phyloP scores from a whole-genome alignment of 2,113 vertebrate species.

The Parus major region DNA sequence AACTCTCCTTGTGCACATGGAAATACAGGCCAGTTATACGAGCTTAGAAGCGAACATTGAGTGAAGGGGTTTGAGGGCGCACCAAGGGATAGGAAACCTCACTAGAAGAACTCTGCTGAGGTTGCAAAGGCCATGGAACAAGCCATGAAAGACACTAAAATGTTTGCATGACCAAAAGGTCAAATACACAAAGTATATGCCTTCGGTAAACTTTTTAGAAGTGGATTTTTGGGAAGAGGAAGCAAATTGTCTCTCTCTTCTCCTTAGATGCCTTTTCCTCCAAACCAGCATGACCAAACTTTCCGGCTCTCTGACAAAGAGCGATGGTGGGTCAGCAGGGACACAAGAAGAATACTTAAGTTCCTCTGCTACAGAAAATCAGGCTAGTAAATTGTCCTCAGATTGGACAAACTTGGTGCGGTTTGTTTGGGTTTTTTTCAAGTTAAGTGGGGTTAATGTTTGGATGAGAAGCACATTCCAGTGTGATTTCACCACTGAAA shows the following conservation, averaged over 20 bases:
- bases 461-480: constrained; percentile 29
- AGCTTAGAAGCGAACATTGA: background rate
- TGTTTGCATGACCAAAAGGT: background rate
- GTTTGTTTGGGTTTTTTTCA: background rate
- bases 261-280: background rate
- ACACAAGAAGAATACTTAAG: background rate
- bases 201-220: background rate
- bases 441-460: constrained; percentile 37
- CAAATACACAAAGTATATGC: background rate
- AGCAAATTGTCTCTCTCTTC: background rate
- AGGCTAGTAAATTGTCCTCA: background rate
- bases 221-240: background rate
- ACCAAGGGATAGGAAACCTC: background rate
- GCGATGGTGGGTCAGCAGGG: background rate
- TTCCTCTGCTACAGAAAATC: background rate
- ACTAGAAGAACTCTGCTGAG: background rate
- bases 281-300: background rate
- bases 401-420: background rate
- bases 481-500: constrained; percentile 55
- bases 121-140: background rate
- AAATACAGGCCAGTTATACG: fast-evolving
- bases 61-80: background rate
- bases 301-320: background rate
- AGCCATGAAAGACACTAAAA: background rate
- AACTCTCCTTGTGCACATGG: fast-evolving